Base-by-base conservation (phyloP, 2,797 vertebrate species). In the Notolepis coatsorum region DNA sequence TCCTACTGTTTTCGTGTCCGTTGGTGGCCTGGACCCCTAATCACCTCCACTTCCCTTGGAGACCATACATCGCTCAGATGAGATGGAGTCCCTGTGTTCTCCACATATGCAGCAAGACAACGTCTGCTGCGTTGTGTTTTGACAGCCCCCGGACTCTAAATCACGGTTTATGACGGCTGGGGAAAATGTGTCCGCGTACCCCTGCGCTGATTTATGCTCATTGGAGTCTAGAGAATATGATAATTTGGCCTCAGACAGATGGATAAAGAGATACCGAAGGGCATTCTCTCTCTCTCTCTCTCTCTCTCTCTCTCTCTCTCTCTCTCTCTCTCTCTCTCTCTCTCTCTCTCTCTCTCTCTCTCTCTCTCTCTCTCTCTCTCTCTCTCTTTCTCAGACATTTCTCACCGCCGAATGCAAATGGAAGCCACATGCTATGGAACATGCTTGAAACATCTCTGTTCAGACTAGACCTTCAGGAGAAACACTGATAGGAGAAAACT, bases 1-100 rank as follows among this genome's bases (percentile, higher is more conserved):
- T 94, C 92, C 92, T 93, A 93, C 93, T 94, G 93, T 93, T 95
- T 92, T 92, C 90, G 93, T 94, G 91, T 76, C 68, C 93, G 94
- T 94, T 95, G 95, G 94, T 96, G 95, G 94, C 93, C 93, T 77
- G 69, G 86, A 78, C 31, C 81, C 84, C 90, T 93, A 93, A 93
- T 95, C 91, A 89, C 92, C 91, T 91, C 68, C 46, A 71, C 84
- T 88, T 93, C 94, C 95, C 94, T 83, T 0, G 74, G 93, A 93
- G 94, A 85, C 91, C 88, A 93, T 95, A 95, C 95, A 95, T 95
- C 93, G 93, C 60, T 31, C 88, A 83, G 85, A 93, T 93, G 94
- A 94, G 94, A 92, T 88, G 81, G 90, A 82, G 88, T 79, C 92
- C 93, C 93, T 93, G 93, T 94, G 84, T 90, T 90, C 85, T 87